Evolutionary conservation across 2,797 vertebrate species (phyloP), one percentile per base, ranked within the genome.

Genomic region (Pogonophryne albipinna): DNA sequence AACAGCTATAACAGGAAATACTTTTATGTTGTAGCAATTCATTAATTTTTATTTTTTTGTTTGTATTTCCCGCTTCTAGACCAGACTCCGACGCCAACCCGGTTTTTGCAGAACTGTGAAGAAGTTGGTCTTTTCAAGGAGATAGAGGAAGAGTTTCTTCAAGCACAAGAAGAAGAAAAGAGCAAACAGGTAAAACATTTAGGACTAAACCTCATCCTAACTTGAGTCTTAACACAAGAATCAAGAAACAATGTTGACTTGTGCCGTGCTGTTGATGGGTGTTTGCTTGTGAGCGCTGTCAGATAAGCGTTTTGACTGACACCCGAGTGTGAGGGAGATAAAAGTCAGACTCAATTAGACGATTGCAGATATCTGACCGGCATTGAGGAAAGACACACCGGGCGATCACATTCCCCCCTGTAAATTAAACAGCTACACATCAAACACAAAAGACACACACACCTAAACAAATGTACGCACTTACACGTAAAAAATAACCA

Each of bases 71-170:
- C 80, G 63, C 27, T 80, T 89, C 56, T 89, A 99, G 98, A 98
- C 94, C 97, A 99, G 92, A 99, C 98, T 67, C 98, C 98, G 0
- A 99, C 98, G 0, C 98, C 98, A 19, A 99, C 98, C 0, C 95
- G 97, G 65, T 99, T 99, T 92, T 91, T 99, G 93, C 97, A 97
- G 94, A 99, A 98, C 93, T 99, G 98, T 78, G 98, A 99, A 77
- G 98, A 99, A 88, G 98, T 99, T 6, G 98, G 98, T 20, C 96
- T 99, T 85, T 99, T 99, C 93, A 98, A 95, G 19, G 98, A 99
- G 79, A 96, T 99, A 5, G 97, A 98, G 82, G 96, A 98, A n/a
- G 98, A 99, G 86, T 97, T 99, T 84, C 95, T 97, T 83, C 97
- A 97, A 92, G 95, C 95, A 55, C 95, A 97, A 85, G 97, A 97